Evolutionary conservation across 2,888 invertebrate genomes (phyloP), one percentile per base, ranked within the genome.

Genomic region (Andrena fulva): DNA sequence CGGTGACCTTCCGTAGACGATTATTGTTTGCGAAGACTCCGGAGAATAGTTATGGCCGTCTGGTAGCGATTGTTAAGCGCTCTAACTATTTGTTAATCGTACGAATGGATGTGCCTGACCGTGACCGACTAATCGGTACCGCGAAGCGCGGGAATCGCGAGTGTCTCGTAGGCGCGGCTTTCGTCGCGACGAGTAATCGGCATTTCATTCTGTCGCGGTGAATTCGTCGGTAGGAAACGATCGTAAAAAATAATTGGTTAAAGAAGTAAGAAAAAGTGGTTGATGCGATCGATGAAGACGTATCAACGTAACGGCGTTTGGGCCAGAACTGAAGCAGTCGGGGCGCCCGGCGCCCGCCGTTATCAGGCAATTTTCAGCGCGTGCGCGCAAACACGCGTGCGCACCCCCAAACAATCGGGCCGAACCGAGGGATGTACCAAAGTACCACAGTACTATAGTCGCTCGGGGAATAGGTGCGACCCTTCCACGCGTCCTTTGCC

Each of bases 311-410:
- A 85, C 91, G 90, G 89, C 91, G 90, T 91, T 90, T 81, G 89
- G 85, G 87, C 90, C 92, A 89, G 88, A 86, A 92, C 92, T 92
- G 90, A 88, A 85, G 85, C 78, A 87, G 80, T 84, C 85, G 89
- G 84, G 88, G 81, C 88, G 85, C 87, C 85, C 88, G 89, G 81
- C 88, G 85, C 87, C 85, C 88, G 89, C 72, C 89, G 92, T 92
- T 92, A 92, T 92, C 92, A 91, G 87, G 84, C 76, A 89, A 87
- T 90, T 92, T 91, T 87, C 85, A 86, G 91, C 90, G 91, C 91
- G 85, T 77, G 77, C 85, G 85, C 84, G 69, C 29, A 24, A n/a
- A 27, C 76, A 70, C 77, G 68, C 63, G 72, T 60, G 81, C 82
- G 69, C 81, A 73, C 84, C 87, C 88, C 63, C 60, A 67, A 60